Percentiles rank a stretch among this genome's conserved stretches.
These are phyloP conservation scores for Sinocyclocheilus maitianheensis DNA, from an alignment of 2,113 vertebrate genomes.

Conservation along the genomic window DNA sequence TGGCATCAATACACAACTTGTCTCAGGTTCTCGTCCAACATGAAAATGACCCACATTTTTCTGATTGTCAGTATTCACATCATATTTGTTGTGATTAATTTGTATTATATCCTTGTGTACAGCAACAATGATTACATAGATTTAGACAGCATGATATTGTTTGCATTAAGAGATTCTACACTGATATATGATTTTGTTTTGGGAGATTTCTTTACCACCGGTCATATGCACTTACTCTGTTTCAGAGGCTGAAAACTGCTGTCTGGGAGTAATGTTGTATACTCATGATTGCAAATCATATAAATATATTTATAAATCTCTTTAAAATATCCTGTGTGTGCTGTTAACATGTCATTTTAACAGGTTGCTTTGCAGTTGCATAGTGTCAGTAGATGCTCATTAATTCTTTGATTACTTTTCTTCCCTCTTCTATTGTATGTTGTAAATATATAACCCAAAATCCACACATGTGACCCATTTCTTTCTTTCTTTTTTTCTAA, in stretches of 20 bases:
- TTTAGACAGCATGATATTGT: slow-evolving; percentile 75
- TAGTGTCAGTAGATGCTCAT: slow-evolving; percentile 62
- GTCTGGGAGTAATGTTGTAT: slow-evolving; percentile 38
- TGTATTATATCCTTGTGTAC: slow-evolving; percentile 66
- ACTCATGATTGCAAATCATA: slow-evolving; percentile 34
- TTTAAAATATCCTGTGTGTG: slow-evolving; percentile 46
- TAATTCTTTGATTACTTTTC: slow-evolving; percentile 49
- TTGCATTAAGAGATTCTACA: slow-evolving; percentile 52
- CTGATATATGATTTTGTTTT: slow-evolving; percentile 51
- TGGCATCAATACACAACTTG: slow-evolving; percentile 43
- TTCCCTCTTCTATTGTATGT: slow-evolving; percentile 66
- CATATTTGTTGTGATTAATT: slow-evolving; percentile 76
- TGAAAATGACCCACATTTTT: slow-evolving; percentile 51
- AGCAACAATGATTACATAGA: slow-evolving; percentile 70
- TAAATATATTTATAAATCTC: slow-evolving; percentile 40
- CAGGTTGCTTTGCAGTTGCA: slow-evolving; percentile 62
- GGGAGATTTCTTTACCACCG: slow-evolving; percentile 35
- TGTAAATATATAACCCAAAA: slow-evolving; percentile 68
- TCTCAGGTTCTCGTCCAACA: slow-evolving; percentile 56
- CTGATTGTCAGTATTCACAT: slow-evolving; percentile 43
- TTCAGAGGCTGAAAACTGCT: slow-evolving; percentile 44
- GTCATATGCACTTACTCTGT: slow-evolving; percentile 31
- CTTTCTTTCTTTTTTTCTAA: slow-evolving; percentile 50
- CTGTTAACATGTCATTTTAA: slow-evolving; percentile 61
- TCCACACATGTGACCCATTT: slow-evolving; percentile 53